Percentiles rank a stretch among this genome's conserved stretches.
Evolutionary conservation across 1,140 invertebrate genomes (phyloP).

Genomic region (Cryptotermes secundus): DNA sequence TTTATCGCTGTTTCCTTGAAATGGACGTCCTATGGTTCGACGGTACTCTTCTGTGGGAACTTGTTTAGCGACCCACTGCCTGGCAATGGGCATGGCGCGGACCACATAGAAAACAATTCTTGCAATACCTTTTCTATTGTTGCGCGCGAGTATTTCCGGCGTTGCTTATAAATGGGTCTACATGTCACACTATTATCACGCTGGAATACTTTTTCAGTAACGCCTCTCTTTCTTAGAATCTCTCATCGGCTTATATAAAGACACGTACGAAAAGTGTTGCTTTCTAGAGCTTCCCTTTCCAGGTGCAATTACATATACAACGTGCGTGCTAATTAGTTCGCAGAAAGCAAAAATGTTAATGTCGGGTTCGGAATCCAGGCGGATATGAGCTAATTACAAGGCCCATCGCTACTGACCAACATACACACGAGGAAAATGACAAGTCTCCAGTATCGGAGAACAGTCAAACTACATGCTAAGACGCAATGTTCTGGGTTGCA

Average conservation of each 20-base stretch:
- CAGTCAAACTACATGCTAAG: no score
- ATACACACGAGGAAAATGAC: background rate
- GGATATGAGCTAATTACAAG: background rate
- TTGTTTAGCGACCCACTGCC: no score
- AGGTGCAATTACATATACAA: background rate
- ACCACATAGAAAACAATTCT: no score
- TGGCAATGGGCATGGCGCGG: no score
- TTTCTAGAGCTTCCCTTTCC: background rate
- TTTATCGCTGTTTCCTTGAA: no score
- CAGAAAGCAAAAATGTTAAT: background rate
- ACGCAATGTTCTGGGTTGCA: no score
- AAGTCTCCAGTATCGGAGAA: background rate
- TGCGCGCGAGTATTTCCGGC: no score
- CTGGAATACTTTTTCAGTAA: background rate
- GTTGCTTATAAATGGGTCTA: no score
- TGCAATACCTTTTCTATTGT: no score
- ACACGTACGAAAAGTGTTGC: background rate
- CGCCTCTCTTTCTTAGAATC: background rate
- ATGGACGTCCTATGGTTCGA: no score
- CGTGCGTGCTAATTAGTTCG: background rate
- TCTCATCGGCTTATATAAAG: background rate
- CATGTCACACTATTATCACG: background rate
- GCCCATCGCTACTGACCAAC: background rate
- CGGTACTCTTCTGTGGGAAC: no score
- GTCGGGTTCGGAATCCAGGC: background rate